Evolutionary conservation across 2,113 vertebrate species (phyloP).

Genomic region (Mugil cephalus): DNA sequence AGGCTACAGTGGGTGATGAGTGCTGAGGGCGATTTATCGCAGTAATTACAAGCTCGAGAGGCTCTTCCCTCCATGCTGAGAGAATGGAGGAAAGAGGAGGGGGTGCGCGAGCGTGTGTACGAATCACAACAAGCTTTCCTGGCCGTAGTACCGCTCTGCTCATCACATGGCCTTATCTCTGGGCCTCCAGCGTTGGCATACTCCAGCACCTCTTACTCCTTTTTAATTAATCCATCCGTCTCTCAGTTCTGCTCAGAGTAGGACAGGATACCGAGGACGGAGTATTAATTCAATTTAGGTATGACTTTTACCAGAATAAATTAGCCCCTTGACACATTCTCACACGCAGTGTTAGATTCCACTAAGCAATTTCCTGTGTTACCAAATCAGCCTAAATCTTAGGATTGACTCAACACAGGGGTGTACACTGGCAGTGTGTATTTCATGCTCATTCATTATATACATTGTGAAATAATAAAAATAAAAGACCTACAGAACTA

Average conservation of each 20-base stretch:
- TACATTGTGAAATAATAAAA: neutral
- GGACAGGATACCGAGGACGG: slow-evolving; percentile 5
- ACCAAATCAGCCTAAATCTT: neutral
- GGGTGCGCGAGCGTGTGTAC: neutral
- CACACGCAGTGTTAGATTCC: slow-evolving; percentile 19
- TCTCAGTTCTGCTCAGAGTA: slow-evolving; percentile 1
- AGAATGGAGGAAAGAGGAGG: slow-evolving; percentile 48
- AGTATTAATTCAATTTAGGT: slow-evolving; percentile 49
- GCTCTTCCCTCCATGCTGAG: slow-evolving; percentile 53
- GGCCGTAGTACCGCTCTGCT: slow-evolving; percentile 14
- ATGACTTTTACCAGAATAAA: slow-evolving; percentile 40
- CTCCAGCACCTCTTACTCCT: slow-evolving; percentile 30
- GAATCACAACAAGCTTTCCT: slow-evolving; percentile 25
- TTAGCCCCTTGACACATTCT: slow-evolving; percentile 15
- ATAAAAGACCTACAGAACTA: neutral
- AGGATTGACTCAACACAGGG: neutral
- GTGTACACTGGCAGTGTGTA: neutral
- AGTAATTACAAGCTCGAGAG: slow-evolving; percentile 76
- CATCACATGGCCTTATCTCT: slow-evolving; percentile 31
- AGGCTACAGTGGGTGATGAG: slow-evolving; percentile 37
- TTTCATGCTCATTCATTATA: neutral
- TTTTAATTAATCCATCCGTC: slow-evolving; percentile 36
- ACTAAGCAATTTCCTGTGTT: neutral
- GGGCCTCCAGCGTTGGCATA: slow-evolving; percentile 44
- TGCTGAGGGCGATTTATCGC: slow-evolving; percentile 57